These are phyloP conservation scores for Dione juno DNA, from an alignment of 2,888 invertebrate species.

Conservation along the genomic window DNA sequence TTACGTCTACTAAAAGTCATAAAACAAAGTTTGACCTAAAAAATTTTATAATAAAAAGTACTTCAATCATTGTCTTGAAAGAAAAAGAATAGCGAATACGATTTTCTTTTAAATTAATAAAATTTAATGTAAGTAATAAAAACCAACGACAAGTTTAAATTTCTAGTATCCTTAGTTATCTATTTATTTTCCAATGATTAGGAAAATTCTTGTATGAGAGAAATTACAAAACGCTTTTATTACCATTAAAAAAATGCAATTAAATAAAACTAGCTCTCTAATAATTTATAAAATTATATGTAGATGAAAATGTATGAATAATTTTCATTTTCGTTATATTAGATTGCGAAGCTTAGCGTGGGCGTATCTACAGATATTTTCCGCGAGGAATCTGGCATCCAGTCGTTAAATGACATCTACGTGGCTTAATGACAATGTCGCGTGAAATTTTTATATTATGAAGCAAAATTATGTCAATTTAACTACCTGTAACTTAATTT, in stretches of 20 bases:
- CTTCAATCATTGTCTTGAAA: neutral
- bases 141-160: neutral
- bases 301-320: neutral
- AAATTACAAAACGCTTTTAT: too few relatives aligned
- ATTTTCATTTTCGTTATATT: neutral
- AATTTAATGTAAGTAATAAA: slow-evolving; percentile 10
- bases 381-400: too few relatives aligned
- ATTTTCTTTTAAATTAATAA: slow-evolving; percentile 1
- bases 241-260: too few relatives aligned
- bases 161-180: neutral
- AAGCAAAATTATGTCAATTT: too few relatives aligned
- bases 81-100: neutral
- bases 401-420: too few relatives aligned
- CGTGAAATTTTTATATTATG: too few relatives aligned
- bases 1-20: slow-evolving; percentile 5
- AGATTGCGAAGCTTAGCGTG: neutral
- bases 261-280: too few relatives aligned
- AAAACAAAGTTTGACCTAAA: slow-evolving; percentile 1
- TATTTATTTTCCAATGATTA: neutral
- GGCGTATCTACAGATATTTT: too few relatives aligned
- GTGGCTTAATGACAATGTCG: too few relatives aligned
- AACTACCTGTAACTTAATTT: too few relatives aligned
- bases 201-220: too few relatives aligned
- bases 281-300: too few relatives aligned
- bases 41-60: neutral